These are phyloP conservation scores for Thymelicus lineola DNA, from an alignment of 2,888 invertebrate genomes.

Conservation along the genomic window DNA sequence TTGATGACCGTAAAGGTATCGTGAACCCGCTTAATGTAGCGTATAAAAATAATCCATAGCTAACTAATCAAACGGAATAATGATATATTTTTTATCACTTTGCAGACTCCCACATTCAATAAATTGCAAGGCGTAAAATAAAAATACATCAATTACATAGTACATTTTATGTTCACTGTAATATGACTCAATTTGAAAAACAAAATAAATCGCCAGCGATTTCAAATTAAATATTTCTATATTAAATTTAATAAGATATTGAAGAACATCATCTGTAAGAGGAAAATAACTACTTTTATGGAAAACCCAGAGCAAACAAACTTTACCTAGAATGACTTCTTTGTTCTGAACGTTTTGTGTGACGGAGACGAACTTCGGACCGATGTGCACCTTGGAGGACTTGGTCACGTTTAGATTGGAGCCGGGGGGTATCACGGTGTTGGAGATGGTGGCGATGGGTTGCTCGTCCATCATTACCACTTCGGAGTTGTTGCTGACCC, in stretches of 20 bases:
- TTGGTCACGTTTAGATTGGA: conserved; percentile 65
- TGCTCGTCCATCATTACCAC: conserved; percentile 58
- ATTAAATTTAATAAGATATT: background rate
- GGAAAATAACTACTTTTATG: conserved; percentile 3
- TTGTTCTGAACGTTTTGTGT: conserved; percentile 72
- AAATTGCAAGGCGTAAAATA: too few species aligned
- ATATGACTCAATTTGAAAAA: too few species aligned
- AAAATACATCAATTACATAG: too few species aligned
- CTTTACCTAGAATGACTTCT: conserved; percentile 74
- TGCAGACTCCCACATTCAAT: too few species aligned
- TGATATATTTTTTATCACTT: too few species aligned
- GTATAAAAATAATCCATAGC: too few species aligned
- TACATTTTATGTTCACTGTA: too few species aligned
- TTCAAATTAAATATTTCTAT: background rate
- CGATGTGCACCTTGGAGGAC: conserved; percentile 68
- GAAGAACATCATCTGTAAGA: background rate
- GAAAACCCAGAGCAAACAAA: conserved; percentile 18
- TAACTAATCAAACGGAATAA: too few species aligned
- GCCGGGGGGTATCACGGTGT: conserved; percentile 53
- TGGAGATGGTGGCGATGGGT: conserved; percentile 45
- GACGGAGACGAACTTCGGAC: conserved; percentile 70
- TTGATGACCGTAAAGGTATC: too few species aligned
- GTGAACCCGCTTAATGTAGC: too few species aligned
- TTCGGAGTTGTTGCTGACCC: conserved; percentile 53
- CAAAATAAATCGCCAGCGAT: conserved; percentile 20